These are phyloP conservation scores for Hassar affinis DNA, from an alignment of 2,113 vertebrate species.

Conservation along the genomic window DNA sequence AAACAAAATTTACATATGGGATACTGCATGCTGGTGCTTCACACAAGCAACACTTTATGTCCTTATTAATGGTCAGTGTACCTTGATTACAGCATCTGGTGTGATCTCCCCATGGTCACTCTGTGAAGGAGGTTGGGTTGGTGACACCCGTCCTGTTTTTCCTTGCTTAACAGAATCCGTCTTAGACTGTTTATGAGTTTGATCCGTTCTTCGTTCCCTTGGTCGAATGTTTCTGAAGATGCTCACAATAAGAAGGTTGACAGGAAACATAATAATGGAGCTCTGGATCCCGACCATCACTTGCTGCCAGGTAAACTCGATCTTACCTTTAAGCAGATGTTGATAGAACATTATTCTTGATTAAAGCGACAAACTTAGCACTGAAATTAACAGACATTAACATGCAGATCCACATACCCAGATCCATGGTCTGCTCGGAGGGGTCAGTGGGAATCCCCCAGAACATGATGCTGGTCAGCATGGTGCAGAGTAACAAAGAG, in stretches of 20 bases:
- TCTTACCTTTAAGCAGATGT: conserved; percentile 75
- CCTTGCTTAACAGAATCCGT: conserved; percentile 59
- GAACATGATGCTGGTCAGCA: conserved; percentile 96
- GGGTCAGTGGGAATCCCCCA: conserved; percentile 92
- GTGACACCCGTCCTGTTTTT: conserved; percentile 69
- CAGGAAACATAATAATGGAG: conserved; percentile 93
- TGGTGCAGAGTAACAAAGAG: conserved; percentile 91
- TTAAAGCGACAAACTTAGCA: not conserved
- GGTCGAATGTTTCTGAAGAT: conserved; percentile 85
- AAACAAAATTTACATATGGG: too few relatives aligned
- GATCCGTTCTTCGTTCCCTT: conserved; percentile 53
- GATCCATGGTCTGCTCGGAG: conserved; percentile 92
- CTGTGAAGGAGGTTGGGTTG: conserved; percentile 58
- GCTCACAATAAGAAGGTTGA: conserved; percentile 93
- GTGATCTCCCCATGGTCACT: conserved; percentile 74
- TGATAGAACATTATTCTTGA: not conserved
- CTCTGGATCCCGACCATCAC: conserved; percentile 93
- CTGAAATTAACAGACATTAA: not conserved
- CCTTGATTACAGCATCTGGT: conserved; percentile 84
- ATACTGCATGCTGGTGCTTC: too few relatives aligned
- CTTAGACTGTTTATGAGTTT: conserved; percentile 60
- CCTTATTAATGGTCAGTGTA: conserved; percentile 26
- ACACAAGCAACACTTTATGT: not conserved
- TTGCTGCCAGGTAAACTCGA: conserved; percentile 94
- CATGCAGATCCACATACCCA: conserved; percentile 74